Evolutionary conservation across 2,888 invertebrate species (phyloP), one percentile per base, ranked within the genome.

Genomic region (Yponomeuta evonymella): DNA sequence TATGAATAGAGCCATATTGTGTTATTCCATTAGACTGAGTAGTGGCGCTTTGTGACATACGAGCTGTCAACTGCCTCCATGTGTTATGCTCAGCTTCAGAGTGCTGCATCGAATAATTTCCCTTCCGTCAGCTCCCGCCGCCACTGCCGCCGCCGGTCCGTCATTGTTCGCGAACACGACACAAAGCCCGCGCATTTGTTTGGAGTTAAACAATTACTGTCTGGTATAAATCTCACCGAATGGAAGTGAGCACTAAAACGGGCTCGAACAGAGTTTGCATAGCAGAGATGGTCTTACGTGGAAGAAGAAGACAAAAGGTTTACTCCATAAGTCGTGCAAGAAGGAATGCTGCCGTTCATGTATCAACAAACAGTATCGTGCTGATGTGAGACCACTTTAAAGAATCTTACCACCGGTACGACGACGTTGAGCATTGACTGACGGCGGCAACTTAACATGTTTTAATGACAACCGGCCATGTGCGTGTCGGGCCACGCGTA

Each of bases 121-220:
- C 51, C 51, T 58, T 58, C 51, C 51, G 15, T 58, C 51, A 58
- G 51, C 51, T 58, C 15, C 12, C 51, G 51, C 51, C 51, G 51
- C 36, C 36, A 2, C 36, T 2, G 36, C 36, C 12, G 51, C 10
- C 51, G 51, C 51, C 51, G 51, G 51, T 58, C 51, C 51, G 15
- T 58, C 51, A 12, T 58, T 58, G 51, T 58, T 58, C 51, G 51
- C 51, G 15, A 12, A 58, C 15, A 58, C 12, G 51, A 15, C 51
- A 58, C 51, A 58, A 58, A 58, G 51, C 15, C 12, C 4, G 51
- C 51, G 51, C 51, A 58, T 58, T 58, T 58, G 51, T 58, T 58
- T 58, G 51, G 51, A 58, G 51, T 58, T 58, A 58, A 58, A 58
- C 51, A 58, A 58, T 58, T 58, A 58, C 51, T 58, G 51, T 58